Percentiles rank a stretch among this genome's conserved stretches.
These are phyloP conservation scores for Mus pahari DNA, from an alignment of 2,113 vertebrate genomes.

Conservation along the genomic window DNA sequence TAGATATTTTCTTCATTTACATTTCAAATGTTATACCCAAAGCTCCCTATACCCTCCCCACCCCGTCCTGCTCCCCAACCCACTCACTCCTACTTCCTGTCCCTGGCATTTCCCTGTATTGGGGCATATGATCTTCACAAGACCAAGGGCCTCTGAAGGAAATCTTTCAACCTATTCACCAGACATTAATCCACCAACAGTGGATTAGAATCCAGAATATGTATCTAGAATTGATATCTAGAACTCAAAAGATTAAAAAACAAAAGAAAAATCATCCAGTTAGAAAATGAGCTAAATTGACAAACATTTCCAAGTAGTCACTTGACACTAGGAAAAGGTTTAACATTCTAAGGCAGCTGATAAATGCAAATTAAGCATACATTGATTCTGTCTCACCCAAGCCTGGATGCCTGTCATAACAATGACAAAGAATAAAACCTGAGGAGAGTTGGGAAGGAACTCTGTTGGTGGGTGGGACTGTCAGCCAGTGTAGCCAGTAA, in stretches of 20 bases:
- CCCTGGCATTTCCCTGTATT: too few species aligned
- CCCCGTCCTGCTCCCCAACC: too few species aligned
- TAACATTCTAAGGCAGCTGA: background rate
- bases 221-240: background rate
- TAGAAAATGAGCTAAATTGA: background rate
- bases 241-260: background rate
- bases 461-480: too few species aligned
- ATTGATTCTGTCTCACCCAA: background rate
- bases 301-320: background rate
- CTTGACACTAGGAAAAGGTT: background rate
- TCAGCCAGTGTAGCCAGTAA: background rate
- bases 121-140: too few species aligned
- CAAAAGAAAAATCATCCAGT: background rate
- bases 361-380: background rate
- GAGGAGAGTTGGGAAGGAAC: background rate
- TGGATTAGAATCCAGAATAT: background rate
- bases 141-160: too few species aligned
- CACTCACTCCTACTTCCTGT: too few species aligned
- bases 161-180: background rate
- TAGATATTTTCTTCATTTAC: too few species aligned
- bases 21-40: too few species aligned
- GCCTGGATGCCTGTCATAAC: background rate
- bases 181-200: too few species aligned
- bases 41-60: too few species aligned
- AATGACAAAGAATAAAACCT: background rate